A percentile compares a stretch with the other conserved stretches of the same genome.
These are phyloP conservation scores for Tachypleus tridentatus DNA, from an alignment of 1,140 invertebrate species.

Conservation along the genomic window DNA sequence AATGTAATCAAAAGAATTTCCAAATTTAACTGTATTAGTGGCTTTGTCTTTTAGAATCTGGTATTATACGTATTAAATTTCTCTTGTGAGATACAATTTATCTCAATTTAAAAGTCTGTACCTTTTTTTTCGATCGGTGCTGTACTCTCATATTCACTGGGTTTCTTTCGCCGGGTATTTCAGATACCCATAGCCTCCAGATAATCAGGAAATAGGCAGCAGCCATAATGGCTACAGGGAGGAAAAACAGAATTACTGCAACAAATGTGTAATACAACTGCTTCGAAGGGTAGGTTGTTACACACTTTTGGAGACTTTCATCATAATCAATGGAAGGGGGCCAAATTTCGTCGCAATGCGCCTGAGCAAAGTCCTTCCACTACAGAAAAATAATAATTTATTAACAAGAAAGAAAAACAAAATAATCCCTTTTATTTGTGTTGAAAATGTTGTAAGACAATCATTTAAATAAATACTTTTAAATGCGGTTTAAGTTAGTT, in stretches of 20 bases:
- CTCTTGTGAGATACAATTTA: no score
- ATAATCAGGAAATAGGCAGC: slow-evolving; percentile 39
- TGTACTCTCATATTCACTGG: slow-evolving; percentile 22
- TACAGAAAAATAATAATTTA: slow-evolving; percentile 6
- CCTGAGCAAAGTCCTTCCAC: slow-evolving; percentile 24
- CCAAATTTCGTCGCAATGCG: slow-evolving; percentile 25
- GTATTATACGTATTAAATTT: no score
- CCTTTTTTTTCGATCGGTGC: slow-evolving; percentile 27
- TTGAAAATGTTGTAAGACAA: no score
- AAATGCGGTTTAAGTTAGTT: no score
- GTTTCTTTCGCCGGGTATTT: slow-evolving; percentile 28
- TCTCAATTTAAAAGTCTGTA: slow-evolving; percentile 4
- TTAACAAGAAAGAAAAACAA: no score
- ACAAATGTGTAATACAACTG: slow-evolving; percentile 37
- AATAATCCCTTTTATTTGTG: no score
- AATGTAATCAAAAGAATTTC: no score
- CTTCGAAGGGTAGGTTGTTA: slow-evolving; percentile 23
- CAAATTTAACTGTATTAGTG: no score
- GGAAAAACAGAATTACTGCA: slow-evolving; percentile 38
- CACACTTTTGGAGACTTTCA: slow-evolving; percentile 13
- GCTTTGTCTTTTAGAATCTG: no score
- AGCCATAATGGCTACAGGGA: slow-evolving; percentile 39
- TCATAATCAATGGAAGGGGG: slow-evolving; percentile 21
- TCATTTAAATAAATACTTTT: no score
- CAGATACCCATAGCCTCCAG: slow-evolving; percentile 30